Base-by-base conservation (phyloP, 1,140 invertebrate genomes). In the Araneus ventricosus region DNA sequence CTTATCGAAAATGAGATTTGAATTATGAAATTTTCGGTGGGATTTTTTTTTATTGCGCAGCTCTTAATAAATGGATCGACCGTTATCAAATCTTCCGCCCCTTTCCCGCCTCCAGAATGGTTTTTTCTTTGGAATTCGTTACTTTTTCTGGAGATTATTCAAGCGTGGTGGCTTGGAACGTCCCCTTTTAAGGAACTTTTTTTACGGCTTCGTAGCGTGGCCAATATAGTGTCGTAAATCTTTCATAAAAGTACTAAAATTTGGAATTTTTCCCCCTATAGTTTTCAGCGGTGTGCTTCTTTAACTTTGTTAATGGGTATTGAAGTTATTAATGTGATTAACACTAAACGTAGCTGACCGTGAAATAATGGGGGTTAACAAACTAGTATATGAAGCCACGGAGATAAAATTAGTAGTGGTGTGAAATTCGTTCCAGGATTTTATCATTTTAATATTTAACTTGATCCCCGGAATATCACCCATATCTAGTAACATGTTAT, bases 1-100 rank as follows among this genome's bases (percentile, higher is more conserved):
- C 67, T 88, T 88, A 88, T 88, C 87, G 67, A 52, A 57, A 63
- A 63, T 63, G 4, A 88, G 87, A 88, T 88, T 88, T 88, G 67
- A 88, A 88, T 52, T 88, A 88, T 88, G 61, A 75, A 70, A 70
- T 88, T 75, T 88, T 88, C 34, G 67, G 39, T 70, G 27, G 34
- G 39, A 34, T 61, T 61, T 30, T 87, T 59, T 87, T 8, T 45
- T 63, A 63, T 63, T 87, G 70, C 30, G 27, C 14, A 22, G 27
- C 17, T 75, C 70, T 37, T 34, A 75, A 34, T 75, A 75, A 75
- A 75, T 75, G 67, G 67, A 88, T 88, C 37, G 37, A 45, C 22
- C 63, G 85, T 75, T 45, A 41, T 88, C 27, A 30, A 67, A 27
- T n/a, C 87, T 20, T 14, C 63, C 67, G 30, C 67, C 45, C 67